These are phyloP conservation scores for Bostrychus sinensis DNA, from an alignment of 2,113 vertebrate genomes.

Conservation along the genomic window DNA sequence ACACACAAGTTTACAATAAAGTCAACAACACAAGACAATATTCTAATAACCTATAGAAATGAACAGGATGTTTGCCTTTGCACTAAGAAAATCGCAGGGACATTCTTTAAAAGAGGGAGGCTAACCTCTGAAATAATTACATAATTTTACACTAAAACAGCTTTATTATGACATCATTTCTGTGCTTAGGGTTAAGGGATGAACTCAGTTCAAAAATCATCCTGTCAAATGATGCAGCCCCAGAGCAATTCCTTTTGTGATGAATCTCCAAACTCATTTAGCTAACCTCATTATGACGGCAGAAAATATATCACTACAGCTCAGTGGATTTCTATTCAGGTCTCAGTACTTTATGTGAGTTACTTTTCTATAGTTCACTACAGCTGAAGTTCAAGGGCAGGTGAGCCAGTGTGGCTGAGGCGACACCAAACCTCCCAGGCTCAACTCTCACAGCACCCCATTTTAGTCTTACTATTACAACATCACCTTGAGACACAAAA, in stretches of 20 bases:
- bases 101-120: not conserved
- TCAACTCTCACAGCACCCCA: not conserved
- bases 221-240: constrained; percentile 65
- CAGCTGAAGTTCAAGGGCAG: constrained; percentile 41
- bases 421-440: not conserved
- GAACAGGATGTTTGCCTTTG: constrained; percentile 10
- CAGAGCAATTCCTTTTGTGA: constrained; percentile 57
- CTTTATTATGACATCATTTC: not conserved
- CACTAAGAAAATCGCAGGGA: not conserved
- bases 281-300: constrained; percentile 63
- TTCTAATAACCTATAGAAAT: no score
- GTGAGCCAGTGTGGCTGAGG: constrained; percentile 10
- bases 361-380: constrained; percentile 41
- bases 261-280: constrained; percentile 58
- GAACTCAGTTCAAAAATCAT: constrained; percentile 53
- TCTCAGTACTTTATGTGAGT: constrained; percentile 30
- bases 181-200: constrained; percentile 11
- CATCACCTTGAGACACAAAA: not conserved
- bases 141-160: not conserved
- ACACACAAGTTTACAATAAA: not conserved
- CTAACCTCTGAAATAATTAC: not conserved
- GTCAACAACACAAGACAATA: constrained; percentile 8
- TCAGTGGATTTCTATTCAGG: constrained; percentile 61
- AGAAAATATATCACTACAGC: constrained; percentile 57
- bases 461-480: not conserved